Evolutionary conservation across 2,113 vertebrate genomes (phyloP).

Genomic region (Talpa occidentalis): DNA sequence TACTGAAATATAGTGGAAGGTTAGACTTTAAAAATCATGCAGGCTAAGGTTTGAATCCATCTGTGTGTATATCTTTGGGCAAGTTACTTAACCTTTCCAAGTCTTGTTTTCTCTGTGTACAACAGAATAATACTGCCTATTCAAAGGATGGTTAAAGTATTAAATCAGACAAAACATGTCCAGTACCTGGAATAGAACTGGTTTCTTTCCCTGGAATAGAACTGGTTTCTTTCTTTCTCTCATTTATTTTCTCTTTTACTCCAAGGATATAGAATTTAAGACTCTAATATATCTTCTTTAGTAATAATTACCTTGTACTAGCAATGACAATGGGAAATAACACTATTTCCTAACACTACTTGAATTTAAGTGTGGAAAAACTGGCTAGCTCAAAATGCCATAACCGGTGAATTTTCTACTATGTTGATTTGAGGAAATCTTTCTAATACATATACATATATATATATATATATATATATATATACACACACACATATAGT

Average conservation of each 20-base stretch:
- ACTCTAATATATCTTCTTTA: not conserved
- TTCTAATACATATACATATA: slow-evolving; percentile 21
- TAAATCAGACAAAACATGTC: slow-evolving; percentile 22
- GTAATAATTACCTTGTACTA: not conserved
- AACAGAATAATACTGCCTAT: not conserved
- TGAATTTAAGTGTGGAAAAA: slow-evolving; percentile 8
- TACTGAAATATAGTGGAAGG: not conserved
- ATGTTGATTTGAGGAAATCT: not conserved
- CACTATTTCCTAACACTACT: not conserved
- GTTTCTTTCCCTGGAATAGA: not conserved
- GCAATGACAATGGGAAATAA: slow-evolving; percentile 11
- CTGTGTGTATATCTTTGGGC: not conserved
- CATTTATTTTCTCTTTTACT: slow-evolving; percentile 28
- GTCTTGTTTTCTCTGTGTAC: slow-evolving; percentile 5
- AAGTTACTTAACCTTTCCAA: not conserved
- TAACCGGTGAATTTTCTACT: slow-evolving; percentile 14
- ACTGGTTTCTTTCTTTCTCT: not conserved
- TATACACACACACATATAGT: too few species aligned
- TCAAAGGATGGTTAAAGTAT: not conserved
- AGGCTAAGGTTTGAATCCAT: not conserved
- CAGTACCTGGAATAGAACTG: not conserved
- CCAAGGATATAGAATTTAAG: slow-evolving; percentile 6
- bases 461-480: not conserved
- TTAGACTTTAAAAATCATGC: not conserved
- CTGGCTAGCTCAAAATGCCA: not conserved